A percentile compares a stretch with the other conserved stretches of the same genome.
Conservation (phyloP, 2,113 vertebrate species). For the Axis porcinus region DNA sequence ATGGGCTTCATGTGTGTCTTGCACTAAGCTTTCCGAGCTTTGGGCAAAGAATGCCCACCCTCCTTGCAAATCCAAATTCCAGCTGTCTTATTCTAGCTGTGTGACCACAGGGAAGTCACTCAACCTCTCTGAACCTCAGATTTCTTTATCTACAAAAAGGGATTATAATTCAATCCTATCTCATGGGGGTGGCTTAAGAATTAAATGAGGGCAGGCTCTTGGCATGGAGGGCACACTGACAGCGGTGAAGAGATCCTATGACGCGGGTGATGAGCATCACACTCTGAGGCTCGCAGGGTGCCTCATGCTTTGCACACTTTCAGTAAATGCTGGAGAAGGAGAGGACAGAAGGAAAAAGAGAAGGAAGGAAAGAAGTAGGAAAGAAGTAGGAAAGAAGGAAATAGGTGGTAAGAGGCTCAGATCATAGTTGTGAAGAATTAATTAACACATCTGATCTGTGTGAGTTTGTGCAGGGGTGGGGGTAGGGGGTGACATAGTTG, state of each 20-base stretch:
- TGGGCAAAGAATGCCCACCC: background rate
- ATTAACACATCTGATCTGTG: background rate
- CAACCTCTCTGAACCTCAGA: background rate
- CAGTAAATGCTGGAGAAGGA: background rate
- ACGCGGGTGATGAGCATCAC: background rate
- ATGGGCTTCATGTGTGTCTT: rapidly evolving
- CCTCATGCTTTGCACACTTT: rapidly evolving
- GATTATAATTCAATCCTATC: background rate
- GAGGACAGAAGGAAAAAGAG: background rate
- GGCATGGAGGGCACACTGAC: rapidly evolving
- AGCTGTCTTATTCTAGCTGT: background rate
- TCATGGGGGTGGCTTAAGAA: background rate
- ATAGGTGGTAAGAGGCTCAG: background rate
- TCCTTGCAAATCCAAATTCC: background rate
- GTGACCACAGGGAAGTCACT: background rate
- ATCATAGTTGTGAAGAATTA: background rate
- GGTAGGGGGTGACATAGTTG: background rate
- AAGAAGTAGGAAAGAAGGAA: background rate
- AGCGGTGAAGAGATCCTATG: background rate
- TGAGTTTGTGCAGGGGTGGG: no score
- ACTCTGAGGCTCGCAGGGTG: background rate
- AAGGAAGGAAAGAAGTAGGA: background rate
- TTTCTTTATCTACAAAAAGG: background rate
- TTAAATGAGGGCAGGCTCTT: background rate
- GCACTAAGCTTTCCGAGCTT: background rate